Evolutionary conservation across 92 coral and sea anemone genomes (phyloP).

Genomic region (Heliopora coerulea): DNA sequence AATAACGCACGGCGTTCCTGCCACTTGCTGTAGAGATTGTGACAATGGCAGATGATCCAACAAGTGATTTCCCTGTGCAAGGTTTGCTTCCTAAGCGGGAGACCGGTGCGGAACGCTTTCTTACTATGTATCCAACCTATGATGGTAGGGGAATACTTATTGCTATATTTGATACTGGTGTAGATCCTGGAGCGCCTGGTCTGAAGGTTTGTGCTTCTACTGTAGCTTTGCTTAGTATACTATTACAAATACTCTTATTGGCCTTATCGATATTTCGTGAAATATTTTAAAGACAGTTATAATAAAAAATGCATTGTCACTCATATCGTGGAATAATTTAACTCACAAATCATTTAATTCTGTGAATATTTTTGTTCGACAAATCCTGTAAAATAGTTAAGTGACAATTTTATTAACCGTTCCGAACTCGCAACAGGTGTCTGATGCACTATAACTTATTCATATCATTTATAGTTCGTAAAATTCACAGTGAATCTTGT

Average conservation of each 20-base stretch:
- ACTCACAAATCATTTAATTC: no score
- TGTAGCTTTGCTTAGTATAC: background rate
- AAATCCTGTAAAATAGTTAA: no score
- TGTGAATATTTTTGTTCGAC: no score
- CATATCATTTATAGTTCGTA: background rate
- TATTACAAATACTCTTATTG: background rate
- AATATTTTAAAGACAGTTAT: no score
- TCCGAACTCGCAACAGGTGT: constrained; percentile 22
- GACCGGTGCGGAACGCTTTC: constrained; percentile 88
- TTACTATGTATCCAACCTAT: constrained; percentile 75
- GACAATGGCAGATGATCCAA: constrained; percentile 76
- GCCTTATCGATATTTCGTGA: background rate
- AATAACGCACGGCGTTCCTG: constrained; percentile 3
- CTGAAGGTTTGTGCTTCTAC: constrained; percentile 64
- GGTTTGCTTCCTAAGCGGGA: constrained; percentile 93
- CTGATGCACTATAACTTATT: constrained; percentile 11
- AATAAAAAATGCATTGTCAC: no score
- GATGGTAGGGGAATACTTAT: constrained; percentile 92
- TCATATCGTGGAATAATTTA: no score
- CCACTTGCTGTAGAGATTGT: background rate
- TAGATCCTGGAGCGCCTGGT: constrained; percentile 94
- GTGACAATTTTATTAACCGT: no score
- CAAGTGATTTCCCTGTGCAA: constrained; percentile 83
- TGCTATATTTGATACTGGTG: constrained; percentile 94
- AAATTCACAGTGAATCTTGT: no score